These are phyloP conservation scores for Saccostrea glomerata DNA, from an alignment of 1,140 invertebrate genomes.

Conservation along the genomic window DNA sequence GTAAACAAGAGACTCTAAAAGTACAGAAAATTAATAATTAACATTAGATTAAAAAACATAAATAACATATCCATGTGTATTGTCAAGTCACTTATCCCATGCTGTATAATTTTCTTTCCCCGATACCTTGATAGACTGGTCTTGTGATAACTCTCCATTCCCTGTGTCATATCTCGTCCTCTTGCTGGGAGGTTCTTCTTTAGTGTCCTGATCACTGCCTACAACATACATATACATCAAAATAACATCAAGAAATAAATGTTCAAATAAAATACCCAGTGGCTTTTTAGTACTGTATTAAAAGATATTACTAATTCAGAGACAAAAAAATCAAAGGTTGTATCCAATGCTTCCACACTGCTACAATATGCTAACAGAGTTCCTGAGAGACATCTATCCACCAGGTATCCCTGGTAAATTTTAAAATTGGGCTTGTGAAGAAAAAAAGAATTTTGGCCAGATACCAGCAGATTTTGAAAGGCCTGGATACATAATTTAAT, in stretches of 20 bases:
- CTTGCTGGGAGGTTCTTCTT: constrained; percentile 61
- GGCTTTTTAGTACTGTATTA: neutral
- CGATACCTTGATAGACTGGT: constrained; percentile 31
- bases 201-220: neutral
- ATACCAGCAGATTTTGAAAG: no score
- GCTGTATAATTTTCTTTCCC: neutral
- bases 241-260: neutral
- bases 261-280: neutral
- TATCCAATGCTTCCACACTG: neutral
- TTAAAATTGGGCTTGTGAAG: no score
- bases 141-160: constrained; percentile 24
- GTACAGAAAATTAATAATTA: neutral
- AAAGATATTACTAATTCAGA: neutral
- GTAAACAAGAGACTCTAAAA: constrained; percentile 78
- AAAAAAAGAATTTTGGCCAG: no score
- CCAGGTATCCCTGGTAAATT: no score
- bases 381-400: no score
- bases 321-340: neutral
- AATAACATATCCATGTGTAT: neutral
- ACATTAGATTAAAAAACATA: neutral
- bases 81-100: neutral
- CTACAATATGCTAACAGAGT: neutral
- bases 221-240: neutral
- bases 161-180: constrained; percentile 54
- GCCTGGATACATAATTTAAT: no score